A percentile compares a stretch with the other conserved stretches of the same genome.
Conservation (phyloP, 2,797 vertebrate species). For the Enteromius treurensis region DNA sequence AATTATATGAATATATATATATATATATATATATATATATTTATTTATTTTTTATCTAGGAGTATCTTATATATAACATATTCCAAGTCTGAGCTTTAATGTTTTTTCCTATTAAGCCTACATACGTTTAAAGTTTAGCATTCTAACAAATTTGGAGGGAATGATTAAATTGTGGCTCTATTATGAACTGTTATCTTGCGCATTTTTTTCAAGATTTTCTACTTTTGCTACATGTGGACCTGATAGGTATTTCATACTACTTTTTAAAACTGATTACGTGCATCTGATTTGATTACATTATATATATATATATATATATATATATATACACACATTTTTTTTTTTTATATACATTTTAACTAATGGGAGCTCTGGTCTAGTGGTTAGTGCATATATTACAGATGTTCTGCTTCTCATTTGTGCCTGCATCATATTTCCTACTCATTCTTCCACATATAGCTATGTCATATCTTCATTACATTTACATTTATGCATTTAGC, state of each 20-base stretch:
- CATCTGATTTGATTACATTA: background rate
- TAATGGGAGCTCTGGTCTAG: background rate
- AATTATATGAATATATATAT: background rate
- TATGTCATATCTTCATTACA: too few species aligned
- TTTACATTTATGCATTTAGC: too few species aligned
- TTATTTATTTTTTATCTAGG: background rate
- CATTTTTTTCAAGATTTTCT: background rate
- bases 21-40: background rate
- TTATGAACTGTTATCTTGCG: background rate
- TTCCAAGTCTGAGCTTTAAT: background rate
- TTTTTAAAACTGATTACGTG: background rate
- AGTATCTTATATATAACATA: background rate
- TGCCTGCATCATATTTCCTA: background rate
- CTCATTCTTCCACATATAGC: background rate
- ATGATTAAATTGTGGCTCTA: background rate
- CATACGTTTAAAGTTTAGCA: background rate
- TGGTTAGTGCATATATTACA: background rate
- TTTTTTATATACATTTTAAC: background rate
- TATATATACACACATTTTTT: too few species aligned
- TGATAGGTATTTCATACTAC: background rate
- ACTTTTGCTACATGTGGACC: background rate
- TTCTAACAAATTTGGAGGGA: background rate
- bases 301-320: too few species aligned
- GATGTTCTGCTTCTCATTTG: background rate
- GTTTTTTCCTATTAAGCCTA: background rate